phyloP scores from a whole-genome alignment of 2,797 vertebrate genomes.

The Siniperca obscura region DNA sequence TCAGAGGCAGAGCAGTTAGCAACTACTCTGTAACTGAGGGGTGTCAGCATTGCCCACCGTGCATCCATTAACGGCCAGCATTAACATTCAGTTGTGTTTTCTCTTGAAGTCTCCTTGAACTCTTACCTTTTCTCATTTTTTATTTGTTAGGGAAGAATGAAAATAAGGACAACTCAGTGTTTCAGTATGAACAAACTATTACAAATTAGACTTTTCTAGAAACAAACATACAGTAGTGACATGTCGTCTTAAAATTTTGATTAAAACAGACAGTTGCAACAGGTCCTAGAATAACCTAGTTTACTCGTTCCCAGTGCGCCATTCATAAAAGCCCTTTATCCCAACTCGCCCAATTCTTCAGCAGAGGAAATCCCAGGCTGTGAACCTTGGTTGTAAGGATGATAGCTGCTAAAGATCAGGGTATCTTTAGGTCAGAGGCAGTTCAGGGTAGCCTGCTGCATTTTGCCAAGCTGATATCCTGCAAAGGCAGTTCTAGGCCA shows the following conservation, averaged over 20 bases:
- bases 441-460: slow-evolving; percentile 46
- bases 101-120: not conserved
- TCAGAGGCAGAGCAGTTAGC: not conserved
- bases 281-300: slow-evolving; percentile 20
- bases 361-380: slow-evolving; percentile 67
- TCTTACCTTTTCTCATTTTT: not conserved
- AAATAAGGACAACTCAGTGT: no score
- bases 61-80: not conserved
- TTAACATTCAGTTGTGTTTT: not conserved
- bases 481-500: slow-evolving; percentile 48
- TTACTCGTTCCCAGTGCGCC: slow-evolving; percentile 15
- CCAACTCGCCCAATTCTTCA: slow-evolving; percentile 36
- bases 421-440: slow-evolving; percentile 57
- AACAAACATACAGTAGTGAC: not conserved
- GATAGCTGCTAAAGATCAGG: slow-evolving; percentile 61
- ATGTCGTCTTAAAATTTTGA: not conserved
- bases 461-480: slow-evolving; percentile 43
- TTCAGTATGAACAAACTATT: not conserved
- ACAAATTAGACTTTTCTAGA: not conserved
- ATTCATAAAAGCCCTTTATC: slow-evolving; percentile 64
- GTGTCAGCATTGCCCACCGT: not conserved
- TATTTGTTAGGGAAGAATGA: not conserved
- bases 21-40: not conserved
- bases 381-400: slow-evolving; percentile 53
- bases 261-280: not conserved